A percentile compares a stretch with the other conserved stretches of the same genome.
Conservation (phyloP, 2,888 invertebrate genomes). For the Peribatodes rhomboidaria region DNA sequence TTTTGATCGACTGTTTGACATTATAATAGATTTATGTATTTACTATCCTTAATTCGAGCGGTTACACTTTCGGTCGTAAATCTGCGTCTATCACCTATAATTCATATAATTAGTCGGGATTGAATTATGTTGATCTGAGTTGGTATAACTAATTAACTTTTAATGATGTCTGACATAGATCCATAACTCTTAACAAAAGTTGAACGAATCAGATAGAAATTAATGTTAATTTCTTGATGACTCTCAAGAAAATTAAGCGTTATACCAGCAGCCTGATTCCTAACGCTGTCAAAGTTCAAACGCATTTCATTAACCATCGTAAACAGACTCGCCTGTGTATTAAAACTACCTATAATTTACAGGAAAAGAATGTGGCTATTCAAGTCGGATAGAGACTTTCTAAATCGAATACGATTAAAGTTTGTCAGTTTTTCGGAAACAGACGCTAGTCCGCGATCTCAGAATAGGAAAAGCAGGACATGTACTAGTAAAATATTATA, state of each 20-base stretch:
- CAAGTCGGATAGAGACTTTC: no score
- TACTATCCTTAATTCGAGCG: slow-evolving; percentile 38
- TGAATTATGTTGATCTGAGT: slow-evolving; percentile 9
- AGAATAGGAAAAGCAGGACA: no score
- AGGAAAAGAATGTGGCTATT: neutral
- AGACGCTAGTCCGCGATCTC: no score
- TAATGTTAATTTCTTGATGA: neutral
- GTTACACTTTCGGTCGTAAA: slow-evolving; percentile 37
- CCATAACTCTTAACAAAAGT: neutral
- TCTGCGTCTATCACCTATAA: slow-evolving; percentile 17
- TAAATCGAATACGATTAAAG: no score
- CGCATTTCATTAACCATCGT: neutral
- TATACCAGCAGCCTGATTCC: neutral
- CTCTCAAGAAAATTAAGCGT: neutral
- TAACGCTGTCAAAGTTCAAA: neutral
- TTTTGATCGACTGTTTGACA: slow-evolving; percentile 44
- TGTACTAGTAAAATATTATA: no score
- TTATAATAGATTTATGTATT: slow-evolving; percentile 40
- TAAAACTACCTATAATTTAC: neutral
- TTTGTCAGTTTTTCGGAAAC: no score
- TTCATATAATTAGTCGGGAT: slow-evolving; percentile 21
- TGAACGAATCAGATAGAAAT: neutral
- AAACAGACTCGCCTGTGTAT: neutral
- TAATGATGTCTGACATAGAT: slow-evolving; percentile 13
- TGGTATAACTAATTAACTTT: slow-evolving; percentile 12